These are phyloP conservation scores for Gymnothorax javanicus DNA, from an alignment of 2,797 vertebrate genomes.

Conservation along the genomic window DNA sequence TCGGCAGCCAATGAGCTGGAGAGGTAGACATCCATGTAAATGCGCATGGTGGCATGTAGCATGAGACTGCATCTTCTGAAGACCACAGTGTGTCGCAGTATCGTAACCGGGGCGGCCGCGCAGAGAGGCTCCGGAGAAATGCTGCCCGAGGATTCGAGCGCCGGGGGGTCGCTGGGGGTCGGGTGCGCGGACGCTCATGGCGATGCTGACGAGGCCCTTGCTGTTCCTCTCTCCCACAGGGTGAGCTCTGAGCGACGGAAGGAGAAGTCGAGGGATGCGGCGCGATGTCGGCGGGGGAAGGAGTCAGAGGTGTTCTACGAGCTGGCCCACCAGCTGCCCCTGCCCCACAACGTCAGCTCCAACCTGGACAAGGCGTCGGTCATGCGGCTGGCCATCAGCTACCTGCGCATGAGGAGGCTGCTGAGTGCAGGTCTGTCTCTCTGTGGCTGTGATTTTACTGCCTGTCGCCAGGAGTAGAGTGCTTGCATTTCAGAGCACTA, in stretches of 20 bases:
- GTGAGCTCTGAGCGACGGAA: constrained; percentile 94
- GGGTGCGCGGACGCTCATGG: background rate
- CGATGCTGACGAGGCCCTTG: background rate
- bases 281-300: constrained; percentile 89
- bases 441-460: background rate
- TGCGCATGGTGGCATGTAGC: constrained; percentile 14
- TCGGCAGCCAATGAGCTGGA: constrained; percentile 50
- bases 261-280: constrained; percentile 96
- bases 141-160: constrained; percentile 30
- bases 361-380: constrained; percentile 97
- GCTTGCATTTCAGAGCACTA: too few relatives aligned
- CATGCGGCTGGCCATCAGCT: constrained; percentile 97
- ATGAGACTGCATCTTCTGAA: background rate
- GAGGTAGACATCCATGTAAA: constrained; percentile 47
- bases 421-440: constrained; percentile 83
- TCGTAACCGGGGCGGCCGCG: constrained; percentile 19
- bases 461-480: too few relatives aligned
- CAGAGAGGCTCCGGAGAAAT: constrained; percentile 34
- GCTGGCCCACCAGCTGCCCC: constrained; percentile 90
- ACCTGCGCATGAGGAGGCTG: constrained; percentile 90
- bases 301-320: constrained; percentile 97
- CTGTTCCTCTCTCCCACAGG: constrained; percentile 64
- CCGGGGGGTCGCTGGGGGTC: background rate
- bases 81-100: constrained; percentile 41
- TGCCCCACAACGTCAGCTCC: constrained; percentile 89